Base-by-base conservation (phyloP, 2,888 invertebrate species). In the Drosophila rellima region DNA sequence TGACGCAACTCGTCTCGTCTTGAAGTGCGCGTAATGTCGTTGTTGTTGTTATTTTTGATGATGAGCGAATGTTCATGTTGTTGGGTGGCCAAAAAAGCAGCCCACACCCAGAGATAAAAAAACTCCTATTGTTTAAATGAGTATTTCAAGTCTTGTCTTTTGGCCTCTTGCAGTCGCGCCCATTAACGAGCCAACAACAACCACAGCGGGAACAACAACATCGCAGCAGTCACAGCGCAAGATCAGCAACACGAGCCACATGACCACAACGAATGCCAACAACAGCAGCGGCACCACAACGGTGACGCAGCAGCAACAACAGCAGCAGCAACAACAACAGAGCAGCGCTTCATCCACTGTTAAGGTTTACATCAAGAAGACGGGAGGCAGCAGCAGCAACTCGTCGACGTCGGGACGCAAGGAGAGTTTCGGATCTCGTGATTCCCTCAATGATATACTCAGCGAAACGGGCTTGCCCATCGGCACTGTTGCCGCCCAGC, bases 401-500 rank as follows among this genome's bases (percentile, higher is more conserved):
- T 85, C 91, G 5, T 80, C 91, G 5, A 67, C 90, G 50, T 80
- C 90, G 29, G 90, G 89, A 63, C 91, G 92, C 55, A 91, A 92
- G 80, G 93, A 93, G 70, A 92, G 91, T 73, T 92, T 92, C 62
- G 92, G 93, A 23, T 92, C 92, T 17, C 90, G 91, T 62, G 92
- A 93, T 70, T 93, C 93, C 20, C 80, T 93, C 54, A 91, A 92
- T 81, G 92, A 93, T 79, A 92, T 92, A 67, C 88, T 92, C 56
- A 91, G 84, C 54, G 92, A 92, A 67, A 92, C 92, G 57, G 92
- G 92, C 6, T 82, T 92, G 74, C 89, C 90, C 66, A 90, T 90
- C 37, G 93, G 92, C 57, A 93, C 93, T 88, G 92, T 93, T 71
- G 93, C 93, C n/a, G 93, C 93, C 40, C 94, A 94, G 90, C 92